Conservation (phyloP, 2,888 invertebrate genomes). For the Tachystola acroxantha region DNA sequence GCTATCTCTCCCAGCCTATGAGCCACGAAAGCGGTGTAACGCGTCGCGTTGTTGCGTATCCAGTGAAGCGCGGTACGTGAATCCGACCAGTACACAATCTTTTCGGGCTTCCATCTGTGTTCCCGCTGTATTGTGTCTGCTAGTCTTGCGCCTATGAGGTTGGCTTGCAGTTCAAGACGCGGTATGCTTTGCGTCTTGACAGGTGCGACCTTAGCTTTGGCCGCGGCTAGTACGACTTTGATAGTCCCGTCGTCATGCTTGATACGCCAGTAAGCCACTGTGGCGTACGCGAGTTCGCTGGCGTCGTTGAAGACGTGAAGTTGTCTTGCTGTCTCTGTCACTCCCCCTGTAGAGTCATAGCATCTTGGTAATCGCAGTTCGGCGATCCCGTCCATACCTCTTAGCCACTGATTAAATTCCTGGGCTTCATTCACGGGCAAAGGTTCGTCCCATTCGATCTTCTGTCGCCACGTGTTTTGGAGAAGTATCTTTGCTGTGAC, state of each 20-base stretch:
- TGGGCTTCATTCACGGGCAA: background rate
- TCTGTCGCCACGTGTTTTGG: background rate
- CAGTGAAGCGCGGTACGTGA: background rate
- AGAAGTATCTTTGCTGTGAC: background rate
- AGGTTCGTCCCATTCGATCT: background rate
- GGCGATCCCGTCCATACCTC: background rate
- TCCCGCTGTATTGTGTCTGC: background rate
- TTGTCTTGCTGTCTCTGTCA: background rate
- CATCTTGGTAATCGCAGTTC: background rate
- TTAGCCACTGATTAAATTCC: background rate
- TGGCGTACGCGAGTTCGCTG: background rate
- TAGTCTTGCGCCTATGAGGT: background rate
- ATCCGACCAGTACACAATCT: background rate
- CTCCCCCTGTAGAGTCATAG: background rate
- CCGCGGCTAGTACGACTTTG: background rate
- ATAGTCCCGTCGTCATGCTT: background rate
- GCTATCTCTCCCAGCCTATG: background rate
- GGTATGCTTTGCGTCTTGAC: background rate
- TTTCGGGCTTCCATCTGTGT: background rate
- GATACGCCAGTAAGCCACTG: background rate
- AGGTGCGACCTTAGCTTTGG: background rate
- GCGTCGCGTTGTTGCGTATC: background rate
- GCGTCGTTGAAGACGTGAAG: background rate
- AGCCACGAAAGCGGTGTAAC: background rate
- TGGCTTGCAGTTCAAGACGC: background rate